A percentile compares a stretch with the other conserved stretches of the same genome.
phyloP scores from a whole-genome alignment of 2,888 invertebrate genomes.

The Amphipoea lucens region DNA sequence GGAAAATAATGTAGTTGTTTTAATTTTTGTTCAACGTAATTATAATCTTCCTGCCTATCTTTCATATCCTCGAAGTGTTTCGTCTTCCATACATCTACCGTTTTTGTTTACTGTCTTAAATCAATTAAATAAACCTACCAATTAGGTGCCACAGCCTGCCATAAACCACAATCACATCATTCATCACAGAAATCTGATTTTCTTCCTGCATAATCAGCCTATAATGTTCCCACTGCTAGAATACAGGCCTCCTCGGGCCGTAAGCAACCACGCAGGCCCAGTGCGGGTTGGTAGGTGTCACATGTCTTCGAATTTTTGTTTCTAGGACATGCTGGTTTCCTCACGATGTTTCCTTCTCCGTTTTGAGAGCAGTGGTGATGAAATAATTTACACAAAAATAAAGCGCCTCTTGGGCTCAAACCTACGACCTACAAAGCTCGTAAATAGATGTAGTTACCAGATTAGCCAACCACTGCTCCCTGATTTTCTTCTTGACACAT shows the following conservation, averaged over 20 bases:
- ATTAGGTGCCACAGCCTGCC: background rate
- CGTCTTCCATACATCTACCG: background rate
- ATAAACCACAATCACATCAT: background rate
- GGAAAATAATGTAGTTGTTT: background rate
- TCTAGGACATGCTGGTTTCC: background rate
- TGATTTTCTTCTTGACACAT: background rate
- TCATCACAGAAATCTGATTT: background rate
- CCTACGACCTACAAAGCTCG: background rate
- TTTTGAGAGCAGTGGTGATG: background rate
- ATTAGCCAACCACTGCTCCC: background rate
- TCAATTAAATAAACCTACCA: background rate
- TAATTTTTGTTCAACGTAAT: background rate
- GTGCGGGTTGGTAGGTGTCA: background rate
- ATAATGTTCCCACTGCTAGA: background rate
- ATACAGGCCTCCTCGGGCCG: background rate
- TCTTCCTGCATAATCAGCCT: background rate
- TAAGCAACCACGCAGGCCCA: background rate
- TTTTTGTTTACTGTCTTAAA: background rate
- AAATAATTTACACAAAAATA: background rate
- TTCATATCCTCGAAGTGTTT: background rate
- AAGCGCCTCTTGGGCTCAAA: background rate
- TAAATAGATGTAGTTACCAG: background rate
- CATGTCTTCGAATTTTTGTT: background rate
- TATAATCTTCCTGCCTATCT: background rate
- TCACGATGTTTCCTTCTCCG: background rate